Percentiles rank a stretch among this genome's conserved stretches.
Evolutionary conservation across 1,140 invertebrate genomes (phyloP).

Genomic region (Ceratina japonica): DNA sequence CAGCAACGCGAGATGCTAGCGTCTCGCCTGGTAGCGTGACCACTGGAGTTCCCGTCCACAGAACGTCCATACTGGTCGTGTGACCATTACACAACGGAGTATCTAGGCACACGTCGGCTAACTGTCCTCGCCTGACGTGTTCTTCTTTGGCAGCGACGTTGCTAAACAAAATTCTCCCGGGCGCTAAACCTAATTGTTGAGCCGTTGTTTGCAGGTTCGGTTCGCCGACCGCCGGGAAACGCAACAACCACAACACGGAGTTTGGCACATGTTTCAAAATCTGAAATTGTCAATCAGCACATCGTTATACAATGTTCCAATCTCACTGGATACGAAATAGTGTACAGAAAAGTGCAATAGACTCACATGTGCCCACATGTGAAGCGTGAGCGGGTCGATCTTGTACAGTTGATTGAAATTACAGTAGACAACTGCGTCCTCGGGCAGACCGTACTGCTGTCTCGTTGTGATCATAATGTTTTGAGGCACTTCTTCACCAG

Average conservation of each 20-base stretch:
- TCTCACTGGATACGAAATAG: neutral
- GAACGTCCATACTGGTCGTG: slow-evolving; percentile 99
- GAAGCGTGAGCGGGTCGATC: slow-evolving; percentile 95
- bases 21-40: slow-evolving; percentile 97
- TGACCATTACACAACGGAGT: slow-evolving; percentile 99
- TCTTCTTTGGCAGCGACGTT: slow-evolving; percentile 99
- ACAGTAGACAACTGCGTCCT: slow-evolving; percentile 98
- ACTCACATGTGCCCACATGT: slow-evolving; percentile 93
- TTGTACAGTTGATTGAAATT: slow-evolving; percentile 99
- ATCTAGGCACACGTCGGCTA: slow-evolving; percentile 98
- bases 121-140: slow-evolving; percentile 97
- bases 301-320: neutral
- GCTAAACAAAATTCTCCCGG: slow-evolving; percentile 94
- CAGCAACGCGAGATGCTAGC: slow-evolving; percentile 97
- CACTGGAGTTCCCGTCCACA: slow-evolving; percentile 99
- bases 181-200: slow-evolving; percentile 89
- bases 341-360: neutral
- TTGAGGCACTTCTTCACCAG: slow-evolving; percentile 97
- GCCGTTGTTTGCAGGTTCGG: slow-evolving; percentile 93
- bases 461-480: slow-evolving; percentile 96
- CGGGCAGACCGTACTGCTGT: slow-evolving; percentile 96
- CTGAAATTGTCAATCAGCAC: slow-evolving; percentile 77
- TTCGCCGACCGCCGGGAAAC: slow-evolving; percentile 98
- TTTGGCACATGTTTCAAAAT: slow-evolving; percentile 98
- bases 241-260: slow-evolving; percentile 95